A percentile compares a stretch with the other conserved stretches of the same genome.
These are phyloP conservation scores for Tenualosa thibaudeaui DNA, from an alignment of 2,797 vertebrate genomes.

Conservation along the genomic window DNA sequence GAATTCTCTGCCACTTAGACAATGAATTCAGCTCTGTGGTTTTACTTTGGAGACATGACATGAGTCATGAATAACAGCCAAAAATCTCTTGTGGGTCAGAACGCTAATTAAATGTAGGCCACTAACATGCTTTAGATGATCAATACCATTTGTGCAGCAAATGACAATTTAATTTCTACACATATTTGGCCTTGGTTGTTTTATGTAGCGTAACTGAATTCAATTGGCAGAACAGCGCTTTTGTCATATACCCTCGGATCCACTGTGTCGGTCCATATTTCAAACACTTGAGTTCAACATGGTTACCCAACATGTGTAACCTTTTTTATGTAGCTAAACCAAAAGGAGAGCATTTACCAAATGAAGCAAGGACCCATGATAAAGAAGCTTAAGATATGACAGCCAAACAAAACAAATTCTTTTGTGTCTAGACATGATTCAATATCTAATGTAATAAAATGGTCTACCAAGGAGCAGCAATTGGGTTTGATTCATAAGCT, in stretches of 20 bases:
- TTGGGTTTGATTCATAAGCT: conserved; percentile 30
- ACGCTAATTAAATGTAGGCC: not conserved
- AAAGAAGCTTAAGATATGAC: not conserved
- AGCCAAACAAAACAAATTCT: not conserved
- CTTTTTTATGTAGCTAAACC: not conserved
- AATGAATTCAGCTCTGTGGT: not conserved
- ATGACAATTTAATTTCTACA: not conserved
- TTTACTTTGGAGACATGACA: not conserved
- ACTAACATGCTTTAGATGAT: not conserved
- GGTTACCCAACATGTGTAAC: not conserved
- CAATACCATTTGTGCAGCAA: not conserved
- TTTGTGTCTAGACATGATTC: conserved; percentile 29
- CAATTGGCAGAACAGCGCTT: not conserved
- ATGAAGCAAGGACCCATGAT: not conserved
- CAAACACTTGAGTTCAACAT: not conserved
- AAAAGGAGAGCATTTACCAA: not conserved
- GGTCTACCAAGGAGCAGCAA: conserved; percentile 38
- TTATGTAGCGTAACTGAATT: not conserved
- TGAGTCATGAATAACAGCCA: not conserved
- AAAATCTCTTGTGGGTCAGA: not conserved
- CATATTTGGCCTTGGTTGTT: not conserved
- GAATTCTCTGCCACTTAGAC: not conserved
- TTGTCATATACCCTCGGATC: not conserved
- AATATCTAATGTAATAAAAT: conserved; percentile 47
- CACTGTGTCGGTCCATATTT: not conserved